Conservation (phyloP, 1,140 invertebrate genomes). For the Monomorium pharaonis region DNA sequence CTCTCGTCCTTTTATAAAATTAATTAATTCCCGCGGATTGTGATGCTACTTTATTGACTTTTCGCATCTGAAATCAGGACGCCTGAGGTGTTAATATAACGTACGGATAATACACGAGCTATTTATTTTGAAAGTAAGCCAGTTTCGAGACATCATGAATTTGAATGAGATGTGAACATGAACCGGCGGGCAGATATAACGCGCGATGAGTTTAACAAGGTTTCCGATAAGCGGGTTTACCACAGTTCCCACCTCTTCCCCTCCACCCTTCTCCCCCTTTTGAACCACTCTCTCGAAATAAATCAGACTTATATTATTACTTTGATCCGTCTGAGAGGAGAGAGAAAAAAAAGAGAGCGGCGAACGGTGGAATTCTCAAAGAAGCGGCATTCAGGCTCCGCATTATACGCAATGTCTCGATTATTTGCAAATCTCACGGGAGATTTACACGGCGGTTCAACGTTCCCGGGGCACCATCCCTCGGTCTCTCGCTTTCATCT, state of each 20-base stretch:
- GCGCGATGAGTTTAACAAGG: background rate
- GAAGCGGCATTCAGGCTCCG: background rate
- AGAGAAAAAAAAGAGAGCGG: background rate
- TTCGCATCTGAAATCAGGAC: background rate
- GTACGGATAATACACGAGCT: constrained; percentile 9
- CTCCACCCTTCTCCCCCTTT: too few species aligned
- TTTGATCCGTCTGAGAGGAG: background rate
- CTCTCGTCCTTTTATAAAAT: background rate
- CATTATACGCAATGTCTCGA: constrained; percentile 5
- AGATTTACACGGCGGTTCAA: constrained; percentile 39
- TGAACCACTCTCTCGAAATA: too few species aligned
- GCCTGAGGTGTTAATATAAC: background rate
- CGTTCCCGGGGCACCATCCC: background rate
- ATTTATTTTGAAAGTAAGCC: constrained; percentile 36
- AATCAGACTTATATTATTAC: constrained; percentile 9
- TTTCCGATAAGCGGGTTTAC: background rate
- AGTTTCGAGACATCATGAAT: constrained; percentile 43
- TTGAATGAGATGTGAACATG: constrained; percentile 28
- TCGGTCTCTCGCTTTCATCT: background rate
- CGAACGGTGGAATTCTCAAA: background rate
- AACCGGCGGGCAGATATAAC: background rate
- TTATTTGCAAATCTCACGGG: constrained; percentile 50
- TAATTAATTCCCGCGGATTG: constrained; percentile 25
- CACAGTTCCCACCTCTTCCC: too few species aligned
- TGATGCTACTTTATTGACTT: background rate